Percentiles rank a stretch among this genome's conserved stretches.
Evolutionary conservation across 2,797 vertebrate genomes (phyloP).

Genomic region (Poecilia wingei): DNA sequence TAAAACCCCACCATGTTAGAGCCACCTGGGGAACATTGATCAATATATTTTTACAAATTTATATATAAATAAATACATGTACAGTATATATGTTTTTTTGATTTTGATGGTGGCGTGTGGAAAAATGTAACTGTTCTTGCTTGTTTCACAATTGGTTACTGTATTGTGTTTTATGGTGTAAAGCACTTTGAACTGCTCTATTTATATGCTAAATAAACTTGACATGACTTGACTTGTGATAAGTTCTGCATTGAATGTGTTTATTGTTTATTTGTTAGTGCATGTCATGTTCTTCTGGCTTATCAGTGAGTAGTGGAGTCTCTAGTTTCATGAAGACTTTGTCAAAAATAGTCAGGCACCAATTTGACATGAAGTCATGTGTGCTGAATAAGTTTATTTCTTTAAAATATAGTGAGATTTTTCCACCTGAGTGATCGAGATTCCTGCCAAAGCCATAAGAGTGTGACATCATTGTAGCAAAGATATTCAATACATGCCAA

Average conservation of each 20-base stretch:
- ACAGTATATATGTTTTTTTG: background rate
- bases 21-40: background rate
- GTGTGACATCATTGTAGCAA: background rate
- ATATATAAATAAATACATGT: too few relatives aligned
- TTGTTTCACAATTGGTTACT: background rate
- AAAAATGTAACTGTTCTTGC: background rate
- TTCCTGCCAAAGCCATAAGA: slow-evolving; percentile 20
- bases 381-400: slow-evolving; percentile 41
- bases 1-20: background rate
- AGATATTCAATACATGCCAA: background rate
- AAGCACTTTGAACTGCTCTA: background rate
- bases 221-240: background rate
- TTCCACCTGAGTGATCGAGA: slow-evolving; percentile 26
- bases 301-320: slow-evolving; percentile 71
- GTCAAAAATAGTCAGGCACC: slow-evolving; percentile 68
- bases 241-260: slow-evolving; percentile 20
- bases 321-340: slow-evolving; percentile 71
- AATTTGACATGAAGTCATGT: slow-evolving; percentile 57
- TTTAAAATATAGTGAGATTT: slow-evolving; percentile 30
- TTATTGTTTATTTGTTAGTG: slow-evolving; percentile 57
- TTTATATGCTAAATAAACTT: background rate
- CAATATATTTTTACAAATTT: background rate
- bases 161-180: background rate
- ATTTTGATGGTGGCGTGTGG: background rate
- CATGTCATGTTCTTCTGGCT: slow-evolving; percentile 74